Conservation (phyloP, 2,113 vertebrate genomes). For the Tyto alba region DNA sequence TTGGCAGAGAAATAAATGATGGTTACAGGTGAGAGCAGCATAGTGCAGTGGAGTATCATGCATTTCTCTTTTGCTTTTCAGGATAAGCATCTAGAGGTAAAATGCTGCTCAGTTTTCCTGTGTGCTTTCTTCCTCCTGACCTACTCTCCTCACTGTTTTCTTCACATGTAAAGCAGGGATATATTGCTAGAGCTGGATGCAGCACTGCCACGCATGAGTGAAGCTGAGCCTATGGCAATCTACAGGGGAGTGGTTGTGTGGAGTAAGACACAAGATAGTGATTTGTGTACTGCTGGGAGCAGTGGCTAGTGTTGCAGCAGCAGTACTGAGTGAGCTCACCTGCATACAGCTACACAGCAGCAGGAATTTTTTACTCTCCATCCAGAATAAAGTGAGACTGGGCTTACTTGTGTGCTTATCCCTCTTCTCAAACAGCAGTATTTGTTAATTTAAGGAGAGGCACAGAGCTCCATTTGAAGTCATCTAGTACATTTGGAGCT, state of each 20-base stretch:
- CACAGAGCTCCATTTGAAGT: neutral
- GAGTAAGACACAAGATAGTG: neutral
- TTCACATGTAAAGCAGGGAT: rapidly evolving
- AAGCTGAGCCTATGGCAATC: neutral
- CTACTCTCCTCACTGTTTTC: neutral
- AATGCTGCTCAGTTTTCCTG: neutral
- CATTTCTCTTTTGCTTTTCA: neutral
- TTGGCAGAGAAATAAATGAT: neutral
- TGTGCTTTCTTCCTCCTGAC: neutral
- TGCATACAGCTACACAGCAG: neutral
- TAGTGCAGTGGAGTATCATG: too few species aligned
- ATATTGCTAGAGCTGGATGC: neutral
- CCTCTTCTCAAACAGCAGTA: neutral
- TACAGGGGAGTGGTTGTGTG: neutral
- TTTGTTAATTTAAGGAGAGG: neutral
- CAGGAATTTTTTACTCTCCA: neutral
- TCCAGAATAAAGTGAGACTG: neutral
- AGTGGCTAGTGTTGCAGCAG: neutral
- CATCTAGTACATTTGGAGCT: neutral
- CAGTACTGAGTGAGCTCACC: neutral
- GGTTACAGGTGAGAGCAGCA: neutral
- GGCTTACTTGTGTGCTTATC: neutral
- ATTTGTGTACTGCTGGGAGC: neutral
- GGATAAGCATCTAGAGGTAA: neutral
- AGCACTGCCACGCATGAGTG: neutral